These are phyloP conservation scores for Drosophila eohydei DNA, from an alignment of 2,888 invertebrate species.

Conservation along the genomic window DNA sequence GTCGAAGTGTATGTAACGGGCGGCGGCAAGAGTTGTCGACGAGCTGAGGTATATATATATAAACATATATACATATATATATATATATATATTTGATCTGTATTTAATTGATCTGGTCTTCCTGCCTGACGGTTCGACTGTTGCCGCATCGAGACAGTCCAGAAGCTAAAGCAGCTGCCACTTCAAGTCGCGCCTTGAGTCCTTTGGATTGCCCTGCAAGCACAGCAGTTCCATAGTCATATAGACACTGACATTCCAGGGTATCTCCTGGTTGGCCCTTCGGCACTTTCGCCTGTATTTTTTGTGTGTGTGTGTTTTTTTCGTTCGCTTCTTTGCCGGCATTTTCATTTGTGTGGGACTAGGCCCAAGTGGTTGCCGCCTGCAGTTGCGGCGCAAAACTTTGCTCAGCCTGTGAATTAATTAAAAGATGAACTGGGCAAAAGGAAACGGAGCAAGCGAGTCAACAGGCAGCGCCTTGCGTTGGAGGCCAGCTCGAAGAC, in stretches of 20 bases:
- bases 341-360: slow-evolving; percentile 65
- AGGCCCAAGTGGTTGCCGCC: slow-evolving; percentile 71
- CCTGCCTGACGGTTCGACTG: no score
- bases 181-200: no score
- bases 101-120: no score
- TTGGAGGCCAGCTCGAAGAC: slow-evolving; percentile 14
- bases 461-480: slow-evolving; percentile 34
- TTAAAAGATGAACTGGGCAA: slow-evolving; percentile 77
- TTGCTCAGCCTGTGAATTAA: slow-evolving; percentile 75
- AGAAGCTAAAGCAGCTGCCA: no score
- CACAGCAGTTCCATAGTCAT: not conserved
- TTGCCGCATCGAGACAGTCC: no score
- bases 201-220: no score
- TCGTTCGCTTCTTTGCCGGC: slow-evolving; percentile 25
- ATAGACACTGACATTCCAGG: not conserved
- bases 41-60: not conserved
- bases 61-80: not conserved
- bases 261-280: not conserved
- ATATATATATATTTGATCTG: not conserved
- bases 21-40: not conserved
- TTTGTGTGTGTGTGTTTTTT: slow-evolving; percentile 23
- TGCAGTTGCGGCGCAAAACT: slow-evolving; percentile 63
- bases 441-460: slow-evolving; percentile 47
- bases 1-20: not conserved
- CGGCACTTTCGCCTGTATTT: not conserved